phyloP scores from a whole-genome alignment of 1,140 invertebrate genomes.

The Potamilus streckersoni region DNA sequence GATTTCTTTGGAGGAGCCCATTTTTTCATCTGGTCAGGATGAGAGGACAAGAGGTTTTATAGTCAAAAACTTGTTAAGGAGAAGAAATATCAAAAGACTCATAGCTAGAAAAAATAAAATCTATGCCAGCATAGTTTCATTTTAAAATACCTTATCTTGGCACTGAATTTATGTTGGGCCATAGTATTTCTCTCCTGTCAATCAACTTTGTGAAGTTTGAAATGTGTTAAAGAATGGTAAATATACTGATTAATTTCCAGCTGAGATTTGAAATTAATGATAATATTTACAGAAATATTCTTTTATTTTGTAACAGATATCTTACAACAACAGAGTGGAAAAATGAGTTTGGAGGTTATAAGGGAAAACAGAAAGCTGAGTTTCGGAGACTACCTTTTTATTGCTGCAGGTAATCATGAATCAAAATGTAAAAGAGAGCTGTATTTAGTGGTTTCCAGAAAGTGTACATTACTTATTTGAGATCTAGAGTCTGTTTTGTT shows the following conservation, averaged over 20 bases:
- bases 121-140: too few species aligned
- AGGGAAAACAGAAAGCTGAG: conserved; percentile 75
- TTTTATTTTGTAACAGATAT: conserved; percentile 76
- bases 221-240: not conserved
- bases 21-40: too few species aligned
- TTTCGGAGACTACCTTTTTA: conserved; percentile 94
- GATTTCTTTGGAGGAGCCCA: too few species aligned
- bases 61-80: too few species aligned
- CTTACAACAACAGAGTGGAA: conserved; percentile 97
- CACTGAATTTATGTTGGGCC: too few species aligned
- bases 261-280: not conserved
- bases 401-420: conserved; percentile 78
- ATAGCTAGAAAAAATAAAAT: too few species aligned
- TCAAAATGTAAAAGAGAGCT: not conserved
- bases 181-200: not conserved
- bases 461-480: not conserved
- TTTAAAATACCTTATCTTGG: too few species aligned
- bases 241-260: not conserved
- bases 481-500: not conserved
- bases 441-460: not conserved
- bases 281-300: not conserved
- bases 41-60: too few species aligned
- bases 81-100: too few species aligned
- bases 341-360: conserved; percentile 94
- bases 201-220: not conserved